Evolutionary conservation across 2,888 invertebrate species (phyloP), one percentile per base, ranked within the genome.

Genomic region (Amphipoea oculea): DNA sequence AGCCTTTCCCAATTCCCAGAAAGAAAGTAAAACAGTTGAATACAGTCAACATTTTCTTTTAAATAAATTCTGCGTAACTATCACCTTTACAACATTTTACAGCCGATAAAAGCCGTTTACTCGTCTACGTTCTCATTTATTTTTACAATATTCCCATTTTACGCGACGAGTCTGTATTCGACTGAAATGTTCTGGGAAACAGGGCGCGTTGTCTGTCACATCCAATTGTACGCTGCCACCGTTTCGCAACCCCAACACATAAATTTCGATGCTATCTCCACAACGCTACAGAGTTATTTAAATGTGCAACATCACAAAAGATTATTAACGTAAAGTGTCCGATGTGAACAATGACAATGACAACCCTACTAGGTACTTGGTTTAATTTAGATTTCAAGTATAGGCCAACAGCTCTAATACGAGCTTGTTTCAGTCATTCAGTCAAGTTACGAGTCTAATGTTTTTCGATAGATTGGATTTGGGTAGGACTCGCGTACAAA

Each of bases 201-300:
- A 78, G 88, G 84, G 87, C 81, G 89, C 90, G 93, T 89, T 90
- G 91, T 90, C 93, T 94, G 94, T 94, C 95, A 94, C 93, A 92
- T 93, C 91, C 92, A 93, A 94, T 94, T 92, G 92, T 93, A 89
- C 89, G 86, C 90, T 86, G 90, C 90, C 89, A 91, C 91, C 87
- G 89, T 91, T 92, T 91, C 89, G 90, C 90, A 92, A 92, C 92
- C 92, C 91, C 88, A 91, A 89, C 91, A 92, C 94, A 94, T 94
- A 93, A 94, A 94, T 94, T 93, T 90, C 91, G 94, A 94, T 94
- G 92, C 86, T 94, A 94, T 94, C 94, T 92, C 89, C 82, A 89
- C 91, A 89, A 84, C 89, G 90, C 89, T 90, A 90, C 91, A 84
- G 91, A 92, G 92, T 92, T 92, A 92, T 93, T 93, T 92, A 91